phyloP scores from a whole-genome alignment of 2,797 vertebrate genomes.

The Chelidonichthys spinosus region DNA sequence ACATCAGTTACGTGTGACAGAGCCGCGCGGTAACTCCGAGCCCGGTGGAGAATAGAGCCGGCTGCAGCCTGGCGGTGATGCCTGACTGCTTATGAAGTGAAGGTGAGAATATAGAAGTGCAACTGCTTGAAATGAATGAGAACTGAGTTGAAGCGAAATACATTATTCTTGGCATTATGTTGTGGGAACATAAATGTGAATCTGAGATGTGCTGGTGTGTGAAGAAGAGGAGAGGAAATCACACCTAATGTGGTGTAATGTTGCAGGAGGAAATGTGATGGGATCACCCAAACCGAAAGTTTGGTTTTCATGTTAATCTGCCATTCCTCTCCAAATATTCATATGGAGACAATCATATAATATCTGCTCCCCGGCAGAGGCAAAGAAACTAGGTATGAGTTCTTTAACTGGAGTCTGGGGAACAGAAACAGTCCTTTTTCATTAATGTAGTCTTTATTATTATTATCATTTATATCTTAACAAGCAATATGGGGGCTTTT shows the following conservation, averaged over 20 bases:
- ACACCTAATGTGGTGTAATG: background rate
- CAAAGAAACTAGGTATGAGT: background rate
- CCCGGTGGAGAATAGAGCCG: conserved; percentile 20
- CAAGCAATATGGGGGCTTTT: no score
- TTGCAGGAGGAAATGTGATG: background rate
- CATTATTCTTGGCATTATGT: background rate
- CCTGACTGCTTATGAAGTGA: background rate
- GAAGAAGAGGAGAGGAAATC: background rate
- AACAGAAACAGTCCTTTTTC: no score
- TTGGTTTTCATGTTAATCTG: background rate
- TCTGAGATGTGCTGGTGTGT: background rate
- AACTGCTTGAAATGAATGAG: conserved; percentile 2
- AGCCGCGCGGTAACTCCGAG: conserved; percentile 12
- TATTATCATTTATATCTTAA: no score
- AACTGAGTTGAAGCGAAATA: background rate
- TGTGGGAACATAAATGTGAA: background rate
- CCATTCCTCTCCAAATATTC: background rate
- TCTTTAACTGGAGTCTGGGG: no score
- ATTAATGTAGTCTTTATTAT: no score
- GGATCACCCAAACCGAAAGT: conserved; percentile 4
- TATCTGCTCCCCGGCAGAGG: background rate
- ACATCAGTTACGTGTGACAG: conserved; percentile 59
- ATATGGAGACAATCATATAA: background rate
- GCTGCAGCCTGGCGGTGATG: background rate
- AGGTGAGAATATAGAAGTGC: background rate